phyloP scores from a whole-genome alignment of 1,140 invertebrate species.

The Eriosoma lanigerum region DNA sequence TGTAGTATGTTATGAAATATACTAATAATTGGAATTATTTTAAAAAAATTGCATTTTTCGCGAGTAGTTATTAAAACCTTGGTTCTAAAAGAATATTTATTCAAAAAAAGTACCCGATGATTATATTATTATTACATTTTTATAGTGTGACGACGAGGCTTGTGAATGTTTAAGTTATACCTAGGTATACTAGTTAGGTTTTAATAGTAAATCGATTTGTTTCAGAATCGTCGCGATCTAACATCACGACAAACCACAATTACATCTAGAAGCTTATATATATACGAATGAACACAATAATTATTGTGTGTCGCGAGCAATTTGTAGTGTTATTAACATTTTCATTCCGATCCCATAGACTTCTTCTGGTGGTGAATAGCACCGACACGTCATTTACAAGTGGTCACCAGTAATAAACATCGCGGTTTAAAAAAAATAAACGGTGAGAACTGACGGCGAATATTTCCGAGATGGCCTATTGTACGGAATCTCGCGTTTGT shows the following conservation, averaged over 20 bases:
- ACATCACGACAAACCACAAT: background rate
- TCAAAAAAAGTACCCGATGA: no score
- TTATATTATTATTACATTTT: no score
- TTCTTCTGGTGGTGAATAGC: background rate
- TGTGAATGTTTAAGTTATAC: background rate
- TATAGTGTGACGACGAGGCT: background rate
- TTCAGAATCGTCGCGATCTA: background rate
- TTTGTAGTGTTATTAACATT: slow-evolving; percentile 20
- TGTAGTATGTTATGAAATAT: no score
- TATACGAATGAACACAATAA: background rate
- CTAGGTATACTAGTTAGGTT: background rate
- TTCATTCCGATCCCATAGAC: slow-evolving; percentile 26
- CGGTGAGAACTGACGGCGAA: slow-evolving; percentile 28
- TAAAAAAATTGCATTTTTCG: no score
- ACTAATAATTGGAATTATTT: no score
- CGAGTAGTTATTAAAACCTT: no score
- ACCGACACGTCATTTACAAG: slow-evolving; percentile 29
- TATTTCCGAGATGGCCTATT: slow-evolving; percentile 17
- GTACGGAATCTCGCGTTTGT: background rate
- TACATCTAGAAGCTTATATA: background rate
- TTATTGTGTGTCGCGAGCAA: background rate
- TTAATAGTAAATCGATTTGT: background rate
- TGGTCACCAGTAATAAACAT: slow-evolving; percentile 21
- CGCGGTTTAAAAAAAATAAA: background rate
- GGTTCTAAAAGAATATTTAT: no score